These are phyloP conservation scores for Ephydatia muelleri DNA, from an alignment of 37 sponge, comb jelly and placozoan genomes.

Conservation along the genomic window DNA sequence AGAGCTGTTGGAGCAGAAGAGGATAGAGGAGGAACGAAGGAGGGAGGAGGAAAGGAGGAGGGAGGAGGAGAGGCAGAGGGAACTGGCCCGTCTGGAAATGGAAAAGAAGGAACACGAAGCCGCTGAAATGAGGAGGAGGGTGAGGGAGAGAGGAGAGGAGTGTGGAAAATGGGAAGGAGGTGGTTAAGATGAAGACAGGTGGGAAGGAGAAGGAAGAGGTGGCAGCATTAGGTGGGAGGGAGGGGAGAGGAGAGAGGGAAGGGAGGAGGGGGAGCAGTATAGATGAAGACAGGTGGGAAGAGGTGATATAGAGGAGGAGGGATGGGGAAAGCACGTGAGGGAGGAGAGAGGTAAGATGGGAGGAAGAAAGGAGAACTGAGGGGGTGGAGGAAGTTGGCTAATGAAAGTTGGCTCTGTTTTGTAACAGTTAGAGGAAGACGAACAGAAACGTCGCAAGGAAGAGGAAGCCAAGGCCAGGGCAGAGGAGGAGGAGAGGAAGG, in stretches of 20 bases:
- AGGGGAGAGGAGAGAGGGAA: no score
- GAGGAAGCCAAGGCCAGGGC: slow-evolving; percentile 54
- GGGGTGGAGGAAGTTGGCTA: background rate
- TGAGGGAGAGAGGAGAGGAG: background rate
- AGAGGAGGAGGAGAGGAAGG: slow-evolving; percentile 64
- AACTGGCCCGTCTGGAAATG: slow-evolving; percentile 84
- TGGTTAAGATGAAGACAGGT: no score
- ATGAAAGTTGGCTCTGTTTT: no score
- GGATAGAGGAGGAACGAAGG: slow-evolving; percentile 86
- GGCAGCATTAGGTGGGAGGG: no score
- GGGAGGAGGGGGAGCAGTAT: no score
- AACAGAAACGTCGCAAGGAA: slow-evolving; percentile 42
- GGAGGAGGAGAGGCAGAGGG: slow-evolving; percentile 78
- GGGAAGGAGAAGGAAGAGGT: no score
- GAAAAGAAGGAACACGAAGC: slow-evolving; percentile 84
- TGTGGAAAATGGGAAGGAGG: background rate
- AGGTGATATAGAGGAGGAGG: no score
- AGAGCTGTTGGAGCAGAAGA: slow-evolving; percentile 72
- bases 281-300: no score
- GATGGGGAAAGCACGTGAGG: no score
- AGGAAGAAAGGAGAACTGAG: background rate
- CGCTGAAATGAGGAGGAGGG: slow-evolving; percentile 82
- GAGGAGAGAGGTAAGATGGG: no score
- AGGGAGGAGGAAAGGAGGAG: slow-evolving; percentile 83
- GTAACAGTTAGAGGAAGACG: slow-evolving; percentile 73